Percentiles rank a stretch among this genome's conserved stretches.
Evolutionary conservation across 2,888 invertebrate species (phyloP).

Genomic region (Catocala fraxini): DNA sequence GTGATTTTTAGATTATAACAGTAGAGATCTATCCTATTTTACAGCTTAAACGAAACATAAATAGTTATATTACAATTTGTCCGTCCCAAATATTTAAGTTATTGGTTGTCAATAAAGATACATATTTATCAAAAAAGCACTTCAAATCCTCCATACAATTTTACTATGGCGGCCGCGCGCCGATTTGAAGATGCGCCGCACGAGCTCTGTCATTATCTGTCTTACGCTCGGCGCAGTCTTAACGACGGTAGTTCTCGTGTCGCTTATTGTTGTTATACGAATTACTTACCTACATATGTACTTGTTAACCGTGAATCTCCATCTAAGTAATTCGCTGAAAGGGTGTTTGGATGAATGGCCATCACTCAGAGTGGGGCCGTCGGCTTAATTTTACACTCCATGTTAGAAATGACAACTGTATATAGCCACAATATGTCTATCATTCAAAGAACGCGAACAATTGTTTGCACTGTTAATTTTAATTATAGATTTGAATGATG

Average conservation of each 20-base stretch:
- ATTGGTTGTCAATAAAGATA: too few species aligned
- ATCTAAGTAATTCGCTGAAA: slow-evolving; percentile 47
- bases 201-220: too few species aligned
- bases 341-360: slow-evolving; percentile 41
- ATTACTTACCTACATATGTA: slow-evolving; percentile 27
- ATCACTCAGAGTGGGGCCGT: slow-evolving; percentile 34
- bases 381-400: slow-evolving; percentile 44
- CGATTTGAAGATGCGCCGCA: too few species aligned
- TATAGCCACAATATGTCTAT: slow-evolving; percentile 9
- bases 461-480: slow-evolving; percentile 3
- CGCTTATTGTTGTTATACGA: slow-evolving; percentile 11
- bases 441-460: neutral
- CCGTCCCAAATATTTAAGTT: too few species aligned
- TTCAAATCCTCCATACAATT: too few species aligned
- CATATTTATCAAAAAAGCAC: too few species aligned
- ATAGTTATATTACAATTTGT: too few species aligned
- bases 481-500: neutral
- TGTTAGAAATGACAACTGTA: slow-evolving; percentile 32
- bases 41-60: too few species aligned
- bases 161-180: too few species aligned
- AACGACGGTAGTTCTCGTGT: neutral
- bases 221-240: too few species aligned
- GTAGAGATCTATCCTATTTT: too few species aligned
- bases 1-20: too few species aligned
- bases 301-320: slow-evolving; percentile 28